A percentile compares a stretch with the other conserved stretches of the same genome.
Conservation (phyloP, 2,797 vertebrate genomes). For the Hyperoplus lanceolatus region DNA sequence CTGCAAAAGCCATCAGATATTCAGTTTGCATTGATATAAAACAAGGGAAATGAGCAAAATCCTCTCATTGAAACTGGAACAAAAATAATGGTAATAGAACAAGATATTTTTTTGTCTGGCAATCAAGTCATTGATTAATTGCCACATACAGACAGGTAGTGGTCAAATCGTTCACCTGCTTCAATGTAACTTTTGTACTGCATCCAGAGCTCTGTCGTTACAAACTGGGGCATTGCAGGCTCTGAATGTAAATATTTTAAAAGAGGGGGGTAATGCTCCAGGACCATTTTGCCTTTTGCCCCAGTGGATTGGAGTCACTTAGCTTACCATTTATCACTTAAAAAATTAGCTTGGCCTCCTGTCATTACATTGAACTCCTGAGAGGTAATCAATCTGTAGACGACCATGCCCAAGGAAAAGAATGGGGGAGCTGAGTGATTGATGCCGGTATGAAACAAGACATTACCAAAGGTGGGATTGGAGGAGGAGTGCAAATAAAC, state of each 20-base stretch:
- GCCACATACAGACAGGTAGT: no score
- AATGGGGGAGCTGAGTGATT: constrained; percentile 62
- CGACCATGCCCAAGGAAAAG: constrained; percentile 59
- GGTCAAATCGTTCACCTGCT: no score
- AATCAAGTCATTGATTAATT: background rate
- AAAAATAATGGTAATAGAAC: background rate
- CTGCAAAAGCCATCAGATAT: background rate
- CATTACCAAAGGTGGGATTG: constrained; percentile 60
- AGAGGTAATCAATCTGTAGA: constrained; percentile 79
- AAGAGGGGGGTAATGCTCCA: constrained; percentile 28
- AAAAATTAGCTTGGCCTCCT: constrained; percentile 76
- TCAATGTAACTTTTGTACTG: constrained; percentile 19
- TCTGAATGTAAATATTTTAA: constrained; percentile 34
- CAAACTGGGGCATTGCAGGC: constrained; percentile 44
- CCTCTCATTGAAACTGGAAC: background rate
- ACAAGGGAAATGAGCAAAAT: background rate
- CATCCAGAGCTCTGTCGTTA: constrained; percentile 23
- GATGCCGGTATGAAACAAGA: constrained; percentile 74
- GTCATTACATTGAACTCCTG: constrained; percentile 76
- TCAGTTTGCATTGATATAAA: background rate
- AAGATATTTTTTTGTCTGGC: background rate
- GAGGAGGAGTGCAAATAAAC: constrained; percentile 54
- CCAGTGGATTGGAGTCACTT: constrained; percentile 66
- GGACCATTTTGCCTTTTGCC: constrained; percentile 47
- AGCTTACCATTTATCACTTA: constrained; percentile 75